Conservation (phyloP, 2,888 invertebrate species). For the Nebria salina region DNA sequence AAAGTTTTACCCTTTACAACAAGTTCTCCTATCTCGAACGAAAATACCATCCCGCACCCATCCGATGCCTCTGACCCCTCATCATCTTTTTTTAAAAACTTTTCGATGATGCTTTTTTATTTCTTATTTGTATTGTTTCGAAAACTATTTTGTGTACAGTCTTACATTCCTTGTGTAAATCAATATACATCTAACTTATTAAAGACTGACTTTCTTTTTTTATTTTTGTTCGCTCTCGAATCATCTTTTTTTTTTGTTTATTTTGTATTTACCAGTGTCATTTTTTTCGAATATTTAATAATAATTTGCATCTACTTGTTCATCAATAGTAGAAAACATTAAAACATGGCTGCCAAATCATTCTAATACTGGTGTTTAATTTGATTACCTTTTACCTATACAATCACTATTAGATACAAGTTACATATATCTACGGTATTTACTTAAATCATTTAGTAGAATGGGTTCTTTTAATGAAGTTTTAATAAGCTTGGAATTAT, state of each 20-base stretch:
- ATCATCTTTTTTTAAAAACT: slow-evolving; percentile 40
- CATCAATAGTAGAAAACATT: slow-evolving; percentile 43
- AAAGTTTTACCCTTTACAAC: slow-evolving; percentile 7
- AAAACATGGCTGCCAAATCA: slow-evolving; percentile 47
- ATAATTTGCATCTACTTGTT: slow-evolving; percentile 36
- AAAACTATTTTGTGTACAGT: slow-evolving; percentile 55
- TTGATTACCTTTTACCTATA: slow-evolving; percentile 14
- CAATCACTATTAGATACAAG: not conserved
- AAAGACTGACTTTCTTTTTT: slow-evolving; percentile 59
- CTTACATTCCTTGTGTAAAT: slow-evolving; percentile 55
- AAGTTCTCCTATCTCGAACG: not conserved
- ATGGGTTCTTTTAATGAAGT: not conserved
- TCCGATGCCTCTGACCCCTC: slow-evolving; percentile 12
- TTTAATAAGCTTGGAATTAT: not conserved
- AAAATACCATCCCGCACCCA: not conserved
- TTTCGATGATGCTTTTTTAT: slow-evolving; percentile 25
- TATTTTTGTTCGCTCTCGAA: slow-evolving; percentile 29
- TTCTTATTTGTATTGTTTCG: slow-evolving; percentile 49
- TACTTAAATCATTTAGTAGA: not conserved
- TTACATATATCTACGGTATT: too few species aligned
- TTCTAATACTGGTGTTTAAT: slow-evolving; percentile 39
- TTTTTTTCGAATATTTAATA: slow-evolving; percentile 38
- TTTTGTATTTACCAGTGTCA: slow-evolving; percentile 43
- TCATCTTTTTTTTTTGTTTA: slow-evolving; percentile 20
- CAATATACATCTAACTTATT: slow-evolving; percentile 55